A percentile compares a stretch with the other conserved stretches of the same genome.
These are phyloP conservation scores for Sebastes vulpes DNA, from an alignment of 2,797 vertebrate genomes.

Conservation along the genomic window DNA sequence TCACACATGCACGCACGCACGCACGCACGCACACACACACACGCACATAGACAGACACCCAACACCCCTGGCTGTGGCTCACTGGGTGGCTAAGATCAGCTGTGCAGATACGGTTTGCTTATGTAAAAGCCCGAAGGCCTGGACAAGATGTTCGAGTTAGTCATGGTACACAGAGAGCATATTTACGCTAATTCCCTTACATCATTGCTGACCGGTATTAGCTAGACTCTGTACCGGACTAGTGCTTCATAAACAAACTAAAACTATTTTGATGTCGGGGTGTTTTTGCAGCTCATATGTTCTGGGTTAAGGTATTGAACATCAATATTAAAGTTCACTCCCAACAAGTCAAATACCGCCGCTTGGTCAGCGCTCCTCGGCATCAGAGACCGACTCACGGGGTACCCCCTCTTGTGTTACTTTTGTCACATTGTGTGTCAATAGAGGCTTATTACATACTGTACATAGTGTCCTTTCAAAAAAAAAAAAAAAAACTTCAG, in stretches of 20 bases:
- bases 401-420: too few relatives aligned
- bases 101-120: conserved; percentile 33
- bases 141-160: conserved; percentile 51
- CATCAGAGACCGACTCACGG: too few relatives aligned
- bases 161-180: conserved; percentile 39
- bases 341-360: too few relatives aligned
- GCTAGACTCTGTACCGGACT: too few relatives aligned
- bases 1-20: background rate
- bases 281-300: background rate
- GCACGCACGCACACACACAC: background rate
- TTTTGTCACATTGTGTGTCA: too few relatives aligned
- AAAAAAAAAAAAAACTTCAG: too few relatives aligned
- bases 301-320: background rate
- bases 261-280: background rate
- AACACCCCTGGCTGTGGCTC: conserved; percentile 9
- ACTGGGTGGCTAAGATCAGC: conserved; percentile 51
- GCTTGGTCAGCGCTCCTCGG: too few relatives aligned
- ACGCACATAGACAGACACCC: conserved; percentile 1
- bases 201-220: conserved; percentile 17
- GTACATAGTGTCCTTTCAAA: too few relatives aligned
- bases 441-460: too few relatives aligned
- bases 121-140: conserved; percentile 38
- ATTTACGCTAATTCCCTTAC: conserved; percentile 20
- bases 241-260: background rate
- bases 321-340: background rate